These are phyloP conservation scores for Hemiscyllium ocellatum DNA, from an alignment of 2,113 vertebrate genomes.

Conservation along the genomic window DNA sequence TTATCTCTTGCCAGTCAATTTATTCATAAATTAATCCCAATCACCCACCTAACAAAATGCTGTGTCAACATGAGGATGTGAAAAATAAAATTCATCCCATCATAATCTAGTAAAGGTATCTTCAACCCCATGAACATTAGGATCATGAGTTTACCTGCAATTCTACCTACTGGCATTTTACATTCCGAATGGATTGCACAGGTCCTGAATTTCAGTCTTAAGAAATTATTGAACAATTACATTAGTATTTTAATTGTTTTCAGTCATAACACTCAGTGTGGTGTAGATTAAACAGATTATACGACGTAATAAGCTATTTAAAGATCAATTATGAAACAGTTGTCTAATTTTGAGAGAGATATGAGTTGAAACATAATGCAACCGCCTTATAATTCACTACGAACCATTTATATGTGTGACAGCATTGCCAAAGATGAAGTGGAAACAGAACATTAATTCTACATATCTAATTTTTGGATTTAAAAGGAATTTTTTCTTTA, in stretches of 20 bases:
- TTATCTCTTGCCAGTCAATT: too few relatives aligned
- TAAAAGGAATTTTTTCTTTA: neutral
- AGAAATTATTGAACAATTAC: neutral
- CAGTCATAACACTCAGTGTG: neutral
- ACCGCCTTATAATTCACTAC: neutral
- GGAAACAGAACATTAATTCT: neutral
- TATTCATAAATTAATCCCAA: too few relatives aligned
- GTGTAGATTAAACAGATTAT: neutral
- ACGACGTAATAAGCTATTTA: neutral
- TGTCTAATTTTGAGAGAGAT: neutral
- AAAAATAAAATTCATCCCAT: neutral
- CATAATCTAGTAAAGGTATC: neutral
- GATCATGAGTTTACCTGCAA: neutral
- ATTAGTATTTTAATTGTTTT: neutral
- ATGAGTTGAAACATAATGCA: neutral
- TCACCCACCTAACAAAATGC: too few relatives aligned
- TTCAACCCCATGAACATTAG: neutral
- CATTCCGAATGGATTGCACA: neutral
- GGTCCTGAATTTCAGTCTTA: neutral
- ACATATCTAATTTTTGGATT: neutral
- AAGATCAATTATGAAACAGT: neutral
- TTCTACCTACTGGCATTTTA: neutral
- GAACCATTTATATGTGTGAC: neutral
- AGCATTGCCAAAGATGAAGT: neutral
- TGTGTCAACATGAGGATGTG: neutral